Evolutionary conservation across 2,888 invertebrate genomes (phyloP).

Genomic region (Dryomyza anilis): DNA sequence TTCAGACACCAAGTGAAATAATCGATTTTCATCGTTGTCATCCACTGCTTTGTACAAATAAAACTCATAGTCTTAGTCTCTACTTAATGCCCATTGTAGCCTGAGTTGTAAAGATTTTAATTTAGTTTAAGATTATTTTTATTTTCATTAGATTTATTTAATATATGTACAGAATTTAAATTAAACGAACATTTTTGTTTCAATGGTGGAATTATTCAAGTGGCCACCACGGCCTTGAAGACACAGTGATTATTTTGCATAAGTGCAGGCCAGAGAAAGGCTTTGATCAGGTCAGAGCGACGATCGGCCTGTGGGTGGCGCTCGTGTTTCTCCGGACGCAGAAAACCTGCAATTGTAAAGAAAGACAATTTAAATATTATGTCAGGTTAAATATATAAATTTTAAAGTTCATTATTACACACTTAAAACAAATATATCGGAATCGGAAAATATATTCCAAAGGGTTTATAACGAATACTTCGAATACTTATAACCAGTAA

Average conservation of each 20-base stretch:
- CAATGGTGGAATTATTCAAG: slow-evolving; percentile 61
- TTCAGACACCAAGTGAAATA: slow-evolving; percentile 55
- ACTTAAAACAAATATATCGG: neutral
- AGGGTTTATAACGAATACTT: too few species aligned
- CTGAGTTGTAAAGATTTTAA: slow-evolving; percentile 19
- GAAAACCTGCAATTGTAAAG: slow-evolving; percentile 64
- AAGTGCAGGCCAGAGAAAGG: slow-evolving; percentile 87
- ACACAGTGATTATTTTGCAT: slow-evolving; percentile 78
- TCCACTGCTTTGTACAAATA: slow-evolving; percentile 57
- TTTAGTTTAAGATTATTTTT: slow-evolving; percentile 7
- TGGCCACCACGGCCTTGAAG: slow-evolving; percentile 84
- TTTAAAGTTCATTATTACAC: neutral
- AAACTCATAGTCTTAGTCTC: slow-evolving; percentile 49
- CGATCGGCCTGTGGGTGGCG: slow-evolving; percentile 79
- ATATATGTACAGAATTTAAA: slow-evolving; percentile 18
- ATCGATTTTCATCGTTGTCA: slow-evolving; percentile 56
- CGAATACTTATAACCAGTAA: too few species aligned
- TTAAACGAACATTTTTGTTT: slow-evolving; percentile 32
- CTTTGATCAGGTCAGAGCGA: slow-evolving; percentile 75
- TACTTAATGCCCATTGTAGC: slow-evolving; percentile 49
- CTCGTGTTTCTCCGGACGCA: slow-evolving; percentile 78
- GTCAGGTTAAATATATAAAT: neutral
- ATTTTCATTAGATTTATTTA: slow-evolving; percentile 22
- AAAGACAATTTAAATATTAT: slow-evolving; percentile 8
- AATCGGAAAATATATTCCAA: too few species aligned